These are phyloP conservation scores for Oedothorax gibbosus DNA, from an alignment of 1,140 invertebrate species.

Conservation along the genomic window DNA sequence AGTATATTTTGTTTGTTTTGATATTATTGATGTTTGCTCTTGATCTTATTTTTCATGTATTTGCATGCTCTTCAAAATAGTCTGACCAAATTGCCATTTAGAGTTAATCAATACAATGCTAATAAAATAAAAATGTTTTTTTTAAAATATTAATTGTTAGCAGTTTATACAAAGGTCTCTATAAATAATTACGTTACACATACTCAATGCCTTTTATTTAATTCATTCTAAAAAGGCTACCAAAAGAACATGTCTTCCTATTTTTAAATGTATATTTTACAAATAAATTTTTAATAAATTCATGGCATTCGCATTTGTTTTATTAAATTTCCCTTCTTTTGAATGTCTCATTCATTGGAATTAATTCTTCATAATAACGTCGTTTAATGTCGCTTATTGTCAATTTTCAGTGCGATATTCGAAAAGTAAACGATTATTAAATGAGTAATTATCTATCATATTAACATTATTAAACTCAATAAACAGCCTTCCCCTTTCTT, in stretches of 20 bases:
- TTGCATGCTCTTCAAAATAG: too few relatives aligned
- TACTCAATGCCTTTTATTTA: neutral
- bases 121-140: too few relatives aligned
- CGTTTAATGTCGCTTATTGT: constrained; percentile 49
- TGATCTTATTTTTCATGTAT: too few relatives aligned
- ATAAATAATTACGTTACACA: neutral
- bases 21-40: too few relatives aligned
- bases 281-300: constrained; percentile 40
- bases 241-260: neutral
- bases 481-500: constrained; percentile 13
- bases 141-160: too few relatives aligned
- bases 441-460: constrained; percentile 53
- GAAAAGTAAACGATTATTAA: constrained; percentile 53
- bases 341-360: constrained; percentile 42
- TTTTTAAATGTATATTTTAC: neutral
- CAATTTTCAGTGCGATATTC: constrained; percentile 29
- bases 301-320: constrained; percentile 22
- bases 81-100: too few relatives aligned
- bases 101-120: too few relatives aligned
- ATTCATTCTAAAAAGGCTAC: neutral
- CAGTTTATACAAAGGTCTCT: neutral
- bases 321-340: constrained; percentile 46
- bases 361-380: constrained; percentile 46
- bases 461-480: constrained; percentile 58
- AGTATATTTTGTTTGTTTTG: too few relatives aligned